These are phyloP conservation scores for Cichlasoma orientale DNA, from an alignment of 2,797 vertebrate genomes.

Conservation along the genomic window DNA sequence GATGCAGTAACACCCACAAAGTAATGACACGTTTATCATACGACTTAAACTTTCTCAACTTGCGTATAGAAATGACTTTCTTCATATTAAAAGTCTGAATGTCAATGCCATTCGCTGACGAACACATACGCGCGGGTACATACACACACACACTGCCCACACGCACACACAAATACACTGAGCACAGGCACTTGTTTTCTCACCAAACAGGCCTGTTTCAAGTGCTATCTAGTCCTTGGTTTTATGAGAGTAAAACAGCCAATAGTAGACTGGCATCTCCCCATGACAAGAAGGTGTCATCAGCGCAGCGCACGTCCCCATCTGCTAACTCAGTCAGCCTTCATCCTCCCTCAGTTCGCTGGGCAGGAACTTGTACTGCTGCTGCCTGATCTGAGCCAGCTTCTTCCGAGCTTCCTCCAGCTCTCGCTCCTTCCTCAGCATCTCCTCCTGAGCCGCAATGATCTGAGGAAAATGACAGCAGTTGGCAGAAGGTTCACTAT, in stretches of 20 bases:
- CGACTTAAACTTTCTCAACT: slow-evolving; percentile 32
- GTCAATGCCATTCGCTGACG: slow-evolving; percentile 45
- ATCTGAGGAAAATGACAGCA: slow-evolving; percentile 80
- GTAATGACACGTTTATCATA: slow-evolving; percentile 53
- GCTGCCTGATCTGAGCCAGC: slow-evolving; percentile 97
- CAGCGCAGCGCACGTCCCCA: slow-evolving; percentile 1
- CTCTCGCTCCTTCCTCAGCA: slow-evolving; percentile 97
- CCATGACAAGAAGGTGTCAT: slow-evolving; percentile 33
- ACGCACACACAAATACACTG: slow-evolving; percentile 53
- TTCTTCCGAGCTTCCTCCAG: slow-evolving; percentile 98
- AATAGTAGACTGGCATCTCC: slow-evolving; percentile 43
- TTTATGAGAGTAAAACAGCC: slow-evolving; percentile 57
- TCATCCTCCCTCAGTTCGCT: slow-evolving; percentile 95
- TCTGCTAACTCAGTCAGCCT: slow-evolving; percentile 77
- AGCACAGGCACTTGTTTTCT: slow-evolving; percentile 76
- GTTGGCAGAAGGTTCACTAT: slow-evolving; percentile 34
- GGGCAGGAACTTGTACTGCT: slow-evolving; percentile 98
- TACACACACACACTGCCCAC: slow-evolving; percentile 28
- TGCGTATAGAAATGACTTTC: slow-evolving; percentile 43
- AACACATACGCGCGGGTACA: slow-evolving; percentile 46
- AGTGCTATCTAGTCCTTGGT: slow-evolving; percentile 71
- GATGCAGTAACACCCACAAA: slow-evolving; percentile 59
- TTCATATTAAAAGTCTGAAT: slow-evolving; percentile 50
- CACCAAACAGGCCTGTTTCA: slow-evolving; percentile 74
- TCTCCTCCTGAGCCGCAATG: slow-evolving; percentile 98